Percentiles rank a stretch among this genome's conserved stretches.
Conservation (phyloP, 2,888 invertebrate species). For the Globia sparganii region DNA sequence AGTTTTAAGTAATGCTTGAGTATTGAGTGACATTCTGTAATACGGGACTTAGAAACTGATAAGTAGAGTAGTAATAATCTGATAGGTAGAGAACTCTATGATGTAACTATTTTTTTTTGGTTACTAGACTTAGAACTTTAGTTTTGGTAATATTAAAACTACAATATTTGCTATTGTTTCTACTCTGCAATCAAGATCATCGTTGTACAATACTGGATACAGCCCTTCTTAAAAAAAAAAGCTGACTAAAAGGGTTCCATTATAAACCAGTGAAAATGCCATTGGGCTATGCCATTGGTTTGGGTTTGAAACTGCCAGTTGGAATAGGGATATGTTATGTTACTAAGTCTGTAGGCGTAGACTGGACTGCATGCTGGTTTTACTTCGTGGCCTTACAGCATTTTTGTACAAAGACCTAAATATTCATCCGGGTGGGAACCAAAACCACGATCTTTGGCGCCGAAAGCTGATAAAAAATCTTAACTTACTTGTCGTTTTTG, state of each 20-base stretch:
- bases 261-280: neutral
- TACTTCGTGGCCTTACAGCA: too few relatives aligned
- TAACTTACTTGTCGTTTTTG: conserved; percentile 97
- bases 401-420: neutral
- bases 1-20: too few relatives aligned
- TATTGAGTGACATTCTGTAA: too few relatives aligned
- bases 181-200: neutral
- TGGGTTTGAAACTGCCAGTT: neutral
- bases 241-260: neutral
- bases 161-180: neutral
- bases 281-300: neutral
- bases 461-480: neutral
- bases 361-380: neutral
- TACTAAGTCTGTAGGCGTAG: neutral
- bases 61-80: conserved; percentile 27
- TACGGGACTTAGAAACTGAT: conserved; percentile 44
- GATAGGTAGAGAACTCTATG: conserved; percentile 16
- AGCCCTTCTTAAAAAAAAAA: neutral
- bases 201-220: too few relatives aligned
- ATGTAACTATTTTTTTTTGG: neutral
- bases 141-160: neutral
- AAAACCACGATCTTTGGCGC: neutral
- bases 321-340: neutral
- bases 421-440: neutral
- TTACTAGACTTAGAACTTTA: neutral